Percentiles rank a stretch among this genome's conserved stretches.
Evolutionary conservation across 2,113 vertebrate genomes (phyloP).

Genomic region (Oreochromis aureus): DNA sequence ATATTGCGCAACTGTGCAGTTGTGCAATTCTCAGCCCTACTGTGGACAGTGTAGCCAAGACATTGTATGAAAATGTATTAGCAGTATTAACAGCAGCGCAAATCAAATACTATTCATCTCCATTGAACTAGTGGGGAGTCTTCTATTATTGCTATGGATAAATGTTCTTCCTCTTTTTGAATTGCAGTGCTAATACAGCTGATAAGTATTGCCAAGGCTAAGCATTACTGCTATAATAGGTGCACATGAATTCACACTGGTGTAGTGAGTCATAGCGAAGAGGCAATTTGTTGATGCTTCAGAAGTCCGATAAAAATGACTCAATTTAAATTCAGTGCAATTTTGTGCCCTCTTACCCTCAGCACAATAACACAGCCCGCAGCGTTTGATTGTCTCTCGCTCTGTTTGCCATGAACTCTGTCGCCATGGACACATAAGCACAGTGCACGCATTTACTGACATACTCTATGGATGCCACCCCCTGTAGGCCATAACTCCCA

Average conservation of each 20-base stretch:
- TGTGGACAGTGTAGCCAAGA: neutral
- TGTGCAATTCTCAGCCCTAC: neutral
- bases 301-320: neutral
- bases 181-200: neutral
- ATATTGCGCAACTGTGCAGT: neutral
- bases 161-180: neutral
- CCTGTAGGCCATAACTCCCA: neutral
- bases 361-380: neutral
- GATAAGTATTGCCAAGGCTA: neutral
- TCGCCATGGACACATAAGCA: slow-evolving; percentile 2
- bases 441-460: neutral
- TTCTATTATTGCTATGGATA: fast-evolving
- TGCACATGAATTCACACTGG: neutral
- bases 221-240: neutral
- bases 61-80: neutral
- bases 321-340: neutral
- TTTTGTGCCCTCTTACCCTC: neutral
- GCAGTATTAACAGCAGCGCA: neutral
- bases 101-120: neutral
- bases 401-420: neutral
- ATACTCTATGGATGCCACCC: neutral
- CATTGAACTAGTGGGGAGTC: fast-evolving
- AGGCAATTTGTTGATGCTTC: neutral
- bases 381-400: neutral
- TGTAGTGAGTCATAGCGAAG: neutral